Evolutionary conservation across 23 tunicate species (phyloP).

Genomic region (Ascidia mentula): DNA sequence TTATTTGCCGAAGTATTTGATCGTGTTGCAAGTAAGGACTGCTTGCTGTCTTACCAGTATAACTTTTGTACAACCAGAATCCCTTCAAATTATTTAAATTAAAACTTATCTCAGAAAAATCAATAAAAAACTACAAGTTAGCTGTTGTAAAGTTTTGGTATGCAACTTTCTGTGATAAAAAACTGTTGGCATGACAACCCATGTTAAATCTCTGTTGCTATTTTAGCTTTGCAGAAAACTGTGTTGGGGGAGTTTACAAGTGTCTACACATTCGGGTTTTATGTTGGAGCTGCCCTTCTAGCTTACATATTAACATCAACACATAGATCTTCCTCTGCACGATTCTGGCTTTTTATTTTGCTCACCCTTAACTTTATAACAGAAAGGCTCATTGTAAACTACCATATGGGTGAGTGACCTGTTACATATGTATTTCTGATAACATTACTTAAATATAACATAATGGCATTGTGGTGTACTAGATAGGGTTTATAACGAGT

Average conservation of each 20-base stretch:
- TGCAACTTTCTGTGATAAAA: no score
- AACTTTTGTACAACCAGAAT: no score
- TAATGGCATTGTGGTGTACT: no score
- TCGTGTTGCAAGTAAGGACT: slow-evolving; percentile 60
- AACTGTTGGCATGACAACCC: no score
- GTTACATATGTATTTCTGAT: no score
- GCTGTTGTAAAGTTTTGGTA: no score
- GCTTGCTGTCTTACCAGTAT: no score
- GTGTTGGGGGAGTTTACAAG: slow-evolving; percentile 94
- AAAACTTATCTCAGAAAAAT: no score
- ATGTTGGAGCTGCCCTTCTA: slow-evolving; percentile 68
- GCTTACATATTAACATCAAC: slow-evolving; percentile 83
- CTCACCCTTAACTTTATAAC: slow-evolving; percentile 61
- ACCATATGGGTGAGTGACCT: slow-evolving; percentile 42
- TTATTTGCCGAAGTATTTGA: slow-evolving; percentile 83
- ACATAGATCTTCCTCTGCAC: slow-evolving; percentile 40
- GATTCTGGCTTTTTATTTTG: slow-evolving; percentile 67
- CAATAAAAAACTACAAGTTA: no score
- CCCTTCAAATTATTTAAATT: no score
- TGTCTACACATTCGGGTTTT: slow-evolving; percentile 77
- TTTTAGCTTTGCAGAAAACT: slow-evolving; percentile 71
- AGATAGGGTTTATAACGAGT: no score
- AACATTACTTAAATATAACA: background rate
- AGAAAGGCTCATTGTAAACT: slow-evolving; percentile 43
- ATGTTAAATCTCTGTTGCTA: no score